phyloP scores from a whole-genome alignment of 2,888 invertebrate species.

The Rhingia rostrata region DNA sequence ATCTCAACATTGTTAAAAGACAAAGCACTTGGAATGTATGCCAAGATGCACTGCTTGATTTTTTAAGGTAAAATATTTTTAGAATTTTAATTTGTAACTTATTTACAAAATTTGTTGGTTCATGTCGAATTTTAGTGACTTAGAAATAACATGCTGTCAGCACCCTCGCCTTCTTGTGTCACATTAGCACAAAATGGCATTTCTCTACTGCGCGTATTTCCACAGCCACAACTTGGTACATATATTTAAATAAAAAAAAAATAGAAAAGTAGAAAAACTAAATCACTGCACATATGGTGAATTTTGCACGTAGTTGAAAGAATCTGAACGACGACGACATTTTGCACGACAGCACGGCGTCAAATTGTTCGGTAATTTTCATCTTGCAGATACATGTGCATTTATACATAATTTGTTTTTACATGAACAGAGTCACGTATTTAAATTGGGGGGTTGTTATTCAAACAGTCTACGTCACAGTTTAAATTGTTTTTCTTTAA shows the following conservation, averaged over 20 bases:
- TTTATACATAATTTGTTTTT: not conserved
- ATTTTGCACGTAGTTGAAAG: conserved; percentile 34
- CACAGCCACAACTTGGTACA: conserved; percentile 6
- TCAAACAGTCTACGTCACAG: conserved; percentile 6
- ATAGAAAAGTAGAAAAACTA: not conserved
- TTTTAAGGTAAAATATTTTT: no score
- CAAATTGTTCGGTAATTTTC: conserved; percentile 17
- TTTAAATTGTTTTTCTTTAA: not conserved
- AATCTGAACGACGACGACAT: conserved; percentile 15
- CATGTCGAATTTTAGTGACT: no score
- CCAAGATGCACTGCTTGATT: no score
- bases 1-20: no score
- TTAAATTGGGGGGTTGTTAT: not conserved
- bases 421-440: conserved; percentile 53
- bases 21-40: no score
- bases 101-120: no score
- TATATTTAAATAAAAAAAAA: conserved; percentile 20
- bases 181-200: not conserved
- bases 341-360: conserved; percentile 1
- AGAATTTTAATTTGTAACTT: no score
- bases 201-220: conserved; percentile 11
- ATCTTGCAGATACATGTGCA: not conserved
- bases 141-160: no score
- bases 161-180: no score
- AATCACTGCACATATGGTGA: conserved; percentile 31